Conservation (phyloP, 2,113 vertebrate genomes). For the Terrapene triunguis region DNA sequence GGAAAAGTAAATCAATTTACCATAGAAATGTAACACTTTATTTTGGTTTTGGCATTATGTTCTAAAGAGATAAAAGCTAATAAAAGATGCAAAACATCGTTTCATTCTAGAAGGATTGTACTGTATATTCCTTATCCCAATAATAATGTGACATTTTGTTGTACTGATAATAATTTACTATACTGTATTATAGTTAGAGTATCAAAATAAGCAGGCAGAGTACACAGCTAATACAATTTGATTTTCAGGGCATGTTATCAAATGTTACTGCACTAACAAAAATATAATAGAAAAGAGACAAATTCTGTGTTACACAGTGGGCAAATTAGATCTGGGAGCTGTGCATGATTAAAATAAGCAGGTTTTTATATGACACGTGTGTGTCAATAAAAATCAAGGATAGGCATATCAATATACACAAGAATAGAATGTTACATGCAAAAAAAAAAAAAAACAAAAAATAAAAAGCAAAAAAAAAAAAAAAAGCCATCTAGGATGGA, state of each 20-base stretch:
- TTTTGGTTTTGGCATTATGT: background rate
- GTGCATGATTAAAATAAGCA: background rate
- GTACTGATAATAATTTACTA: background rate
- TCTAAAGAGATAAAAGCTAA: background rate
- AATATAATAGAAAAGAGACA: accelerated
- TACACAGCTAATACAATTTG: background rate
- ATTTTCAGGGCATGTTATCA: background rate
- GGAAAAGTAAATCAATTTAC: background rate
- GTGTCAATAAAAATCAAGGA: background rate
- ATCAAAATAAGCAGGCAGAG: background rate
- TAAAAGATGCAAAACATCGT: background rate
- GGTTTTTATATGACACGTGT: background rate
- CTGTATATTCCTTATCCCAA: background rate
- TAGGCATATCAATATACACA: background rate
- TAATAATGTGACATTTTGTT: background rate
- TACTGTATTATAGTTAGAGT: background rate
- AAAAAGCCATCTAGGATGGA: background rate
- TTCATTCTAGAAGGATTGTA: background rate
- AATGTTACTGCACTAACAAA: background rate
- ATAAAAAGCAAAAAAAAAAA: background rate
- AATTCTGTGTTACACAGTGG: background rate
- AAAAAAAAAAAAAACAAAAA: background rate
- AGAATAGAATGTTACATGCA: background rate
- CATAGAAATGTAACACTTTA: background rate
- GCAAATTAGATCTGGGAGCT: background rate